Percentiles rank a stretch among this genome's conserved stretches.
Evolutionary conservation across 2,888 invertebrate genomes (phyloP).

Genomic region (Pegoplata infirma): DNA sequence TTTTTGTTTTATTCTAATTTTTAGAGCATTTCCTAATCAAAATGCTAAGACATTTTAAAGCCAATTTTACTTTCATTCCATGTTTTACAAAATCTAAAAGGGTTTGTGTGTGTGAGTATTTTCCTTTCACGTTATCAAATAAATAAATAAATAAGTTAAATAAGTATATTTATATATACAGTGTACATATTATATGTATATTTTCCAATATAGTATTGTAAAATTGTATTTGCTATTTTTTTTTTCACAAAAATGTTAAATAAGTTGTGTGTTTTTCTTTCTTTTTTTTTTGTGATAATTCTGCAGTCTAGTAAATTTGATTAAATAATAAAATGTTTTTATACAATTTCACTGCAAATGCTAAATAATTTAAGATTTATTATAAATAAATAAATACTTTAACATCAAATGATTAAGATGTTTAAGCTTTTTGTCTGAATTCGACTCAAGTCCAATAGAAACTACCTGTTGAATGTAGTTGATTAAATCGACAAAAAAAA

Average conservation of each 20-base stretch:
- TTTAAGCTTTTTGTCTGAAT: constrained; percentile 17
- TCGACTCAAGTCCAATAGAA: constrained; percentile 37
- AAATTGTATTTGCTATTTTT: constrained; percentile 38
- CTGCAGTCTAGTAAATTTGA: constrained; percentile 46
- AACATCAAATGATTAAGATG: constrained; percentile 21
- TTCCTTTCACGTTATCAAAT: constrained; percentile 28
- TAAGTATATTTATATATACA: constrained; percentile 57
- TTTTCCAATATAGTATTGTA: constrained; percentile 50
- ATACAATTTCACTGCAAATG: constrained; percentile 58
- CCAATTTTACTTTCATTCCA: not conserved
- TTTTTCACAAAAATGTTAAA: constrained; percentile 38
- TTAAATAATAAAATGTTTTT: constrained; percentile 32
- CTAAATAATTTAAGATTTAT: constrained; percentile 44
- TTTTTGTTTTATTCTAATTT: constrained; percentile 37
- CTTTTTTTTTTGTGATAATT: constrained; percentile 41
- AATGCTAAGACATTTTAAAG: constrained; percentile 39
- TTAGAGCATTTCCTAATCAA: constrained; percentile 48
- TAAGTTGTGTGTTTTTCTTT: constrained; percentile 16
- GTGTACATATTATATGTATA: constrained; percentile 48
- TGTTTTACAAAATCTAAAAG: not conserved
- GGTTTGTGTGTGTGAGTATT: constrained; percentile 24
- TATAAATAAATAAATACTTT: constrained; percentile 42
- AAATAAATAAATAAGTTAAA: constrained; percentile 37
- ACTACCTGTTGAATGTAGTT: constrained; percentile 28
- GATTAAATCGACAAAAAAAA: constrained; percentile 44